Percentiles rank a stretch among this genome's conserved stretches.
These are phyloP conservation scores for Narcine bancroftii DNA, from an alignment of 2,113 vertebrate genomes.

Conservation along the genomic window DNA sequence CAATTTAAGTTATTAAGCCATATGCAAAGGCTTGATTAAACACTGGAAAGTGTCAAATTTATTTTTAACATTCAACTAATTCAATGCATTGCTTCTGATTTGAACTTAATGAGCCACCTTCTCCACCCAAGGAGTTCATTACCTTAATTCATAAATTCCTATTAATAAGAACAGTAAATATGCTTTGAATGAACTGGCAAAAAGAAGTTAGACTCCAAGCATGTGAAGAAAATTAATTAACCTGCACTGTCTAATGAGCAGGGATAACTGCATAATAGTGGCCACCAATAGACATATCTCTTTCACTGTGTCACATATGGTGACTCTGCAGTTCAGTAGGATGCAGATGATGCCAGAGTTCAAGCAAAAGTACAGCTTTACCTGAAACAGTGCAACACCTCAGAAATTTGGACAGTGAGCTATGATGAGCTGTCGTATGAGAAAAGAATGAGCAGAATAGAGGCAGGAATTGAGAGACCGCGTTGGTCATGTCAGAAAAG, in stretches of 20 bases:
- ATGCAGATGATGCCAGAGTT: background rate
- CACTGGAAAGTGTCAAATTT: conserved; percentile 16
- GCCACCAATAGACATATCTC: too few species aligned
- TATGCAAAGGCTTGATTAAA: conserved; percentile 23
- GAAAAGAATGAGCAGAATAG: background rate
- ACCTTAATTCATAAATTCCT: conserved; percentile 20
- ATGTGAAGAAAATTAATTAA: background rate
- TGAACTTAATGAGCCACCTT: conserved; percentile 13
- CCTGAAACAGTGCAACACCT: background rate
- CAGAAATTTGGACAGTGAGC: background rate
- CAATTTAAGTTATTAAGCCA: conserved; percentile 32
- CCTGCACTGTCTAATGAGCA: background rate
- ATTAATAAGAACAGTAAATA: conserved; percentile 5
- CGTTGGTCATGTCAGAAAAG: background rate
- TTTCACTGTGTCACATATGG: background rate
- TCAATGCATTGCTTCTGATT: background rate
- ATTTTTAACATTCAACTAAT: conserved; percentile 28
- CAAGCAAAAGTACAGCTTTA: background rate
- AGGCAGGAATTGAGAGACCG: background rate
- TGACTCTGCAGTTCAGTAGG: background rate
- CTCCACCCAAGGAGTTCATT: conserved; percentile 5
- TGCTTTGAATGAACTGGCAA: background rate
- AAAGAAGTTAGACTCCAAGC: conserved; percentile 1
- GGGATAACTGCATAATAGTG: too few species aligned
- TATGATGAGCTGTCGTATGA: background rate